phyloP scores from a whole-genome alignment of 1,140 invertebrate species.

The Hestina assimilis region DNA sequence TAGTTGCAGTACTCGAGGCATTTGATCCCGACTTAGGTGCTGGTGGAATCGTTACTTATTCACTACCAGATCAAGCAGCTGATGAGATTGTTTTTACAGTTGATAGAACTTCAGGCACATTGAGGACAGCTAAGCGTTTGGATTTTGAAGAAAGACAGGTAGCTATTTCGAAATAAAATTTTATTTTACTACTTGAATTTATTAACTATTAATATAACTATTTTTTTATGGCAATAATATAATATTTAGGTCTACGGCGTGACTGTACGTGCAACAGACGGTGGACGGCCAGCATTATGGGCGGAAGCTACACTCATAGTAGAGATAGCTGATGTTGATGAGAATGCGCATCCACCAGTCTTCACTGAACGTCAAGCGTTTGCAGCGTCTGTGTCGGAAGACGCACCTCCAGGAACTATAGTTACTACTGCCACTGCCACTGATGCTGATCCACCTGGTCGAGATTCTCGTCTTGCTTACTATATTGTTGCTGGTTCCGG shows the following conservation, averaged over 20 bases:
- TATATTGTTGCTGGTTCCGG: conserved; percentile 93
- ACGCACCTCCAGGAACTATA: conserved; percentile 83
- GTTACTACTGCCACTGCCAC: conserved; percentile 88
- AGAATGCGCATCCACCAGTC: conserved; percentile 90
- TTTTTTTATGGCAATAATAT: not conserved
- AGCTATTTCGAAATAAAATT: not conserved
- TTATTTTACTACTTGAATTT: not conserved
- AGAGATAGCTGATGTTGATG: conserved; percentile 95
- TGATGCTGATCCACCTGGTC: conserved; percentile 87
- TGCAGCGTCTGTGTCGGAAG: conserved; percentile 83
- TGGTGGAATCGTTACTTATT: conserved; percentile 88
- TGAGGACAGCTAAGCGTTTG: conserved; percentile 86
- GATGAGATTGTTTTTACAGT: conserved; percentile 85
- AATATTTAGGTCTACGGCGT: conserved; percentile 86
- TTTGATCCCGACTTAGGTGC: conserved; percentile 91
- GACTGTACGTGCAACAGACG: conserved; percentile 89
- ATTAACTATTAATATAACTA: not conserved
- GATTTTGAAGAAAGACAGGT: conserved; percentile 93
- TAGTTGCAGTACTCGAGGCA: conserved; percentile 91
- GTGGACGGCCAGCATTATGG: conserved; percentile 85
- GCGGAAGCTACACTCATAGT: conserved; percentile 89
- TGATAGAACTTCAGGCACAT: conserved; percentile 89
- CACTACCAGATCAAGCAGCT: conserved; percentile 83
- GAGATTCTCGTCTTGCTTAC: conserved; percentile 90
- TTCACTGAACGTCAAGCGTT: conserved; percentile 90